Evolutionary conservation across 2,797 vertebrate genomes (phyloP).

Genomic region (Choloepus didactylus): DNA sequence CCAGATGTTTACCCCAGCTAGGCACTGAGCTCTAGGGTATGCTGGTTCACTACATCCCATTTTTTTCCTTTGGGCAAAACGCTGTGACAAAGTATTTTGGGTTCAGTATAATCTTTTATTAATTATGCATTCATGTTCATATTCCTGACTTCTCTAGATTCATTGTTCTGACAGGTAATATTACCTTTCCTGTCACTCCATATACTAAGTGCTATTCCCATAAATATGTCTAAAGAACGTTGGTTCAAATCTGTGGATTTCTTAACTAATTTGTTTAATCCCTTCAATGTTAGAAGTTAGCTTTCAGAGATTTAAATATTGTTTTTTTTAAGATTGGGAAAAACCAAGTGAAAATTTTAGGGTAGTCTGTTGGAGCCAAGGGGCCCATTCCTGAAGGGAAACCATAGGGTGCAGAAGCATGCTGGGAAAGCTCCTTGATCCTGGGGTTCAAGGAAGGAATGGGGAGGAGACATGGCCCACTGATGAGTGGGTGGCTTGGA

Average conservation of each 20-base stretch:
- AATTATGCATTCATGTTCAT: accelerated
- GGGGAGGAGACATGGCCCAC: accelerated
- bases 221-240: background rate
- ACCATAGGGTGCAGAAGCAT: background rate
- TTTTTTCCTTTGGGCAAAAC: too few relatives aligned
- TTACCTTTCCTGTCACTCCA: accelerated
- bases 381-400: background rate
- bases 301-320: background rate
- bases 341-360: background rate
- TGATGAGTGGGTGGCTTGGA: background rate
- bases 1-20: accelerated
- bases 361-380: background rate
- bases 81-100: background rate
- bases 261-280: background rate
- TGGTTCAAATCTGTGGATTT: background rate
- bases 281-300: background rate
- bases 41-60: background rate
- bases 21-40: background rate
- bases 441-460: background rate
- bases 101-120: accelerated
- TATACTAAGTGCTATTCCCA: background rate
- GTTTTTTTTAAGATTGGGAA: background rate
- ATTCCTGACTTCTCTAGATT: background rate
- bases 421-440: background rate
- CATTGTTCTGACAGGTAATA: background rate